These are phyloP conservation scores for Ciconia nigra DNA, from an alignment of 2,797 vertebrate genomes.

Conservation along the genomic window DNA sequence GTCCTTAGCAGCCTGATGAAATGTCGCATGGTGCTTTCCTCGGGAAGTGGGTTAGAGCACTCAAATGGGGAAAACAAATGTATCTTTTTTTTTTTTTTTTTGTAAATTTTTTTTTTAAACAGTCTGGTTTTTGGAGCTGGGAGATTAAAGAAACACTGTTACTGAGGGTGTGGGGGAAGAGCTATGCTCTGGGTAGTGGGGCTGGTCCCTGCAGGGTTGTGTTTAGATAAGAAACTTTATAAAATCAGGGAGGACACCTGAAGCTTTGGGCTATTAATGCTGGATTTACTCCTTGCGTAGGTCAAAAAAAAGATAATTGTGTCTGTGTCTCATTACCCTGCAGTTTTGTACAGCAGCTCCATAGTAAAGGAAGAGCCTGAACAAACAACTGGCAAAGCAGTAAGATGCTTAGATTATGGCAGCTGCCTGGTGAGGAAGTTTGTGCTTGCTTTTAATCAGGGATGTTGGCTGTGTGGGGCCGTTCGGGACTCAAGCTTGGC, in stretches of 20 bases:
- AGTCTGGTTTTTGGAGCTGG: not conserved
- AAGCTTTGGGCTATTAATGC: not conserved
- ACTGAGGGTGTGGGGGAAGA: not conserved
- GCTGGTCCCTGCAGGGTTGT: not conserved
- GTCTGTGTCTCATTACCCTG: not conserved
- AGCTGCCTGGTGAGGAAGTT: conserved; percentile 14
- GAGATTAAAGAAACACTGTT: not conserved
- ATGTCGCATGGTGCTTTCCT: not conserved
- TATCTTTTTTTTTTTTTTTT: not conserved
- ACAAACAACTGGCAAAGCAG: not conserved
- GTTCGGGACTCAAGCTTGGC: not conserved
- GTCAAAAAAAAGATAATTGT: not conserved
- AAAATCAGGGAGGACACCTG: not conserved
- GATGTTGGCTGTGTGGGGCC: not conserved
- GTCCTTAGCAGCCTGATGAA: not conserved
- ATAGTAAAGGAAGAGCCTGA: conserved; percentile 22
- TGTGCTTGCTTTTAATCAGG: not conserved
- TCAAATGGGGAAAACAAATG: not conserved
- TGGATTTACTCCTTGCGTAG: not conserved
- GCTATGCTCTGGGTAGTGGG: not conserved
- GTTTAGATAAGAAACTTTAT: not conserved
- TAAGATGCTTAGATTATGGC: not conserved
- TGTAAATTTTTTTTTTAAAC: too few relatives aligned
- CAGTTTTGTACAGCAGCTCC: not conserved
- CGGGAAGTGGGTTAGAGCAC: not conserved